Base-by-base conservation (phyloP, 92 coral and sea anemone genomes). In the Epizoanthus fatuus region DNA sequence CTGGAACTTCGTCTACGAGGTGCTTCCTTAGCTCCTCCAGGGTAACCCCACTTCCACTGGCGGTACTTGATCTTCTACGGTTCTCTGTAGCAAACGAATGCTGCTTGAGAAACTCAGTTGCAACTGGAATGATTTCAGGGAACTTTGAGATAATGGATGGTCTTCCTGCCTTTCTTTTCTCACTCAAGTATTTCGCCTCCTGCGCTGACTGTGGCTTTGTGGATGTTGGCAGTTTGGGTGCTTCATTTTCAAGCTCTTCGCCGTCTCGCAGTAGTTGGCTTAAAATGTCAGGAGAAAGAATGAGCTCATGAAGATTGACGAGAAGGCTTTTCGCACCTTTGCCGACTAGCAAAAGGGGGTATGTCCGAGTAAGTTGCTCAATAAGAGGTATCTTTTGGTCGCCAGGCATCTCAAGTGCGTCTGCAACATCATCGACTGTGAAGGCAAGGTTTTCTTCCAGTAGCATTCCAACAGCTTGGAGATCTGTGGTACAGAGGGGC, bases 61-160 rank as follows among this genome's bases (percentile, higher is more conserved):
- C 87, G 5, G 87, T 88, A 49, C 79, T 74, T 35, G 72, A n/a
- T 7, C 79, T 70, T 64, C 91, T 45, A 15, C 89, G 53, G 39
- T 72, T 58, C 9, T 87, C 75, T 11, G 91, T 84, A 17, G 90
- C 87, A 53, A 62, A 87, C 3, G 45, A 52, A 29, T 87, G 87
- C 51, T 87, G 83, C 63, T 87, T 87, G 39, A 87, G 49, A 35
- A 87, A 87, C 35, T 72, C 81, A 2, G 87, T 81, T 37, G 77
- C 77, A 47, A 35, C 49, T 0, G 20, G 56, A 17, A 66, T 57
- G 44, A 80, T 87, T 29, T 57, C 86, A 17, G 84, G 83, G 44
- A 16, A 85, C 62, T 75, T 68, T 7, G 29, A 10, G 65, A 37
- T 15, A n/a, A 56, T 47, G 55, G 88, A 56, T 37, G 55, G 88